These are phyloP conservation scores for Momotus momota DNA, from an alignment of 2,797 vertebrate genomes.

Conservation along the genomic window DNA sequence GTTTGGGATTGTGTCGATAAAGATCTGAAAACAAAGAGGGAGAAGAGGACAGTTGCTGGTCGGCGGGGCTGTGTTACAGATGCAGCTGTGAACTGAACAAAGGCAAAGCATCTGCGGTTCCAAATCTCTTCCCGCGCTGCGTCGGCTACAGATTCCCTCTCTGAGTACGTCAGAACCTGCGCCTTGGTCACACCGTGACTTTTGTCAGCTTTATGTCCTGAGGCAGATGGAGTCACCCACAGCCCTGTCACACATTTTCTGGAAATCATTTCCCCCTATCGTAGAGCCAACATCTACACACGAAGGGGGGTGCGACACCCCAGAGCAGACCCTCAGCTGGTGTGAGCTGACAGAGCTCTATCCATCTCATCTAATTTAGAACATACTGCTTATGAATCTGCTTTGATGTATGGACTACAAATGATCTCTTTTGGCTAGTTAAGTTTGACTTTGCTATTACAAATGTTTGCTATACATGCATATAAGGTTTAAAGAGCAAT, in stretches of 20 bases:
- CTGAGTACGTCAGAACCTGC: background rate
- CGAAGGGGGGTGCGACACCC: accelerated
- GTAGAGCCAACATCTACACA: accelerated
- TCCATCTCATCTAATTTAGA: background rate
- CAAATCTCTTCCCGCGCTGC: background rate
- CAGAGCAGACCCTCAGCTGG: background rate
- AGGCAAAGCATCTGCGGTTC: background rate
- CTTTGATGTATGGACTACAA: background rate
- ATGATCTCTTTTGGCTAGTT: background rate
- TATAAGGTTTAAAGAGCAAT: background rate
- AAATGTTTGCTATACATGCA: background rate
- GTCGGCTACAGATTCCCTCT: background rate
- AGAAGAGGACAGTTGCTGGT: background rate
- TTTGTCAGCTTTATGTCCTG: background rate
- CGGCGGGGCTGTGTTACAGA: background rate
- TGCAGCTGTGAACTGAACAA: background rate
- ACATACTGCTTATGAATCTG: background rate
- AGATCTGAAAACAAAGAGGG: slow-evolving; percentile 81
- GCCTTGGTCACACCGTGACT: background rate
- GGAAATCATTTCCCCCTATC: background rate
- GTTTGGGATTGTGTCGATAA: slow-evolving; percentile 93
- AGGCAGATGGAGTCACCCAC: background rate
- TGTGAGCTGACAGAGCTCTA: background rate
- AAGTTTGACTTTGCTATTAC: background rate
- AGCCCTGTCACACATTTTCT: background rate